Evolutionary conservation across 2,888 invertebrate species (phyloP).

Genomic region (Venustoraphidia nigricollis): DNA sequence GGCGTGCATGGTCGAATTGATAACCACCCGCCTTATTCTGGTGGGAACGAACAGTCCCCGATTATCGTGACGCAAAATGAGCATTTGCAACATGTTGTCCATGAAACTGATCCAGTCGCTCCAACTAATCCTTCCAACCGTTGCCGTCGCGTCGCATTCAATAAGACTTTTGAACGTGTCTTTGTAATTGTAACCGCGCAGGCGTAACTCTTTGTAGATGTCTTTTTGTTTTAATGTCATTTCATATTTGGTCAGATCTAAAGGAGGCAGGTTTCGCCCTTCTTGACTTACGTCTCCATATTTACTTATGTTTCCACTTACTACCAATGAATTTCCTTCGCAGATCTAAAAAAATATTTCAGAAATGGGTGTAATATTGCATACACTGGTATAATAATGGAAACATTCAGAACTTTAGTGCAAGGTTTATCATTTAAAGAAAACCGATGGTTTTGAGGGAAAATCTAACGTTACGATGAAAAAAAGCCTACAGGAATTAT

Average conservation of each 20-base stretch:
- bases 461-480: no score
- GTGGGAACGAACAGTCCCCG: constrained; percentile 57
- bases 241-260: constrained; percentile 24
- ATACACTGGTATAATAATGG: no score
- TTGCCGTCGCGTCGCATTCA: constrained; percentile 18
- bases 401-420: no score
- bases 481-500: no score
- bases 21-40: constrained; percentile 34
- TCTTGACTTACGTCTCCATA: constrained; percentile 39
- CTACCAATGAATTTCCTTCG: constrained; percentile 51
- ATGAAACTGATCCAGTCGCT: constrained; percentile 78
- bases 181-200: constrained; percentile 46
- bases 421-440: no score
- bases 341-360: constrained; percentile 32
- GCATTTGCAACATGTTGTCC: constrained; percentile 78
- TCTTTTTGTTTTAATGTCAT: constrained; percentile 42
- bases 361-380: no score
- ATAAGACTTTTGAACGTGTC: constrained; percentile 21
- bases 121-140: constrained; percentile 18
- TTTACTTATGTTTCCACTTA: constrained; percentile 49
- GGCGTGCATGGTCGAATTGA: constrained; percentile 28
- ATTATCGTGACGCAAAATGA: constrained; percentile 51
- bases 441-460: no score
- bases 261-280: constrained; percentile 31
- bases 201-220: constrained; percentile 52